phyloP scores from a whole-genome alignment of 2,797 vertebrate species.

The Tangara arthus region DNA sequence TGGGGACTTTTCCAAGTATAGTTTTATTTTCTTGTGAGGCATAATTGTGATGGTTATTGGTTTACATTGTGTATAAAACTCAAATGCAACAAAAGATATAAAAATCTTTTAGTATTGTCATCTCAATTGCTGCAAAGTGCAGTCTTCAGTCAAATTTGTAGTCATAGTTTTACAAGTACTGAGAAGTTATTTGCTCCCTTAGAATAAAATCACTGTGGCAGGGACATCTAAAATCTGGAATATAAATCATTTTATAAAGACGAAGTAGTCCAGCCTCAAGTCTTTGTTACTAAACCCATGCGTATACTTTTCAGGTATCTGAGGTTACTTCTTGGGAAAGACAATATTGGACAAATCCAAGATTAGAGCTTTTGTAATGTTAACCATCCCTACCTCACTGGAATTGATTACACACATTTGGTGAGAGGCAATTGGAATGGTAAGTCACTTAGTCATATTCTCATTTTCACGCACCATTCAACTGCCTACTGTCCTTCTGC shows the following conservation, averaged over 20 bases:
- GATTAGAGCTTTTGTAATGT: conserved; percentile 73
- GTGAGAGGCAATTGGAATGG: conserved; percentile 68
- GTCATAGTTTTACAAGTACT: conserved; percentile 58
- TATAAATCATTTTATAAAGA: conserved; percentile 60
- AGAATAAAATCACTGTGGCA: conserved; percentile 66
- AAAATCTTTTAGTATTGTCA: conserved; percentile 60
- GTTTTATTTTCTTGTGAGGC: background rate
- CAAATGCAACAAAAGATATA: background rate
- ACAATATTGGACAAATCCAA: conserved; percentile 69
- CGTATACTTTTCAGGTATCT: conserved; percentile 60
- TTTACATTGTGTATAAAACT: background rate
- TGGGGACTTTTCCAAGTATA: background rate
- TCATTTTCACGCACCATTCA: conserved; percentile 70
- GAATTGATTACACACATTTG: conserved; percentile 71
- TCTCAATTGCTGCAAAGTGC: conserved; percentile 59
- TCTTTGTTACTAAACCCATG: conserved; percentile 57
- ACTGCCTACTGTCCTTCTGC: conserved; percentile 64
- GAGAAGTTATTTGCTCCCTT: conserved; percentile 63
- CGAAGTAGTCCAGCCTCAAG: conserved; percentile 23
- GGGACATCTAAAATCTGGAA: conserved; percentile 61
- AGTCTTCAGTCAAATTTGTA: conserved; percentile 59
- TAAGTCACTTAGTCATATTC: conserved; percentile 70
- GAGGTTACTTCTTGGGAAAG: conserved; percentile 64
- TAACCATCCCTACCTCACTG: conserved; percentile 64
- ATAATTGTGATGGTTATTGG: background rate